Evolutionary conservation across 1,140 invertebrate species (phyloP), one percentile per base, ranked within the genome.

Genomic region (Lepidotrigona ventralis): DNA sequence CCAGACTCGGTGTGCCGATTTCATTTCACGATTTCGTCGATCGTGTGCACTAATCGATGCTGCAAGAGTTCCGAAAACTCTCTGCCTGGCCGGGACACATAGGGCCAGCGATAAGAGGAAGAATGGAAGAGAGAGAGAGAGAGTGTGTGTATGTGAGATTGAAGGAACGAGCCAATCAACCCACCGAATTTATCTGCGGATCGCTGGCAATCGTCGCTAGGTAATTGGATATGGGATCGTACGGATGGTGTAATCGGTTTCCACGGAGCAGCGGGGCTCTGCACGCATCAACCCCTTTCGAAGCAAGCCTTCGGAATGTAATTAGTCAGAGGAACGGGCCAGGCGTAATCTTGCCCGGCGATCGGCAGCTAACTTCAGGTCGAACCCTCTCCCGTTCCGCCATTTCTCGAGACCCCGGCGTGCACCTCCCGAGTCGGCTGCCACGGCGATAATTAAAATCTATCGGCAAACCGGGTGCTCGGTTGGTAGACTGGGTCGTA

Each of bases 201-300:
- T 81, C 89, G 86, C 89, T 89, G 90, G 89, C 91, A 90, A 88
- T 88, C 88, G 82, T 88, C 86, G 87, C 89, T 90, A 90, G 85
- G 88, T 92, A 92, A 93, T 92, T 92, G 90, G 92, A 92, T 92
- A 91, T 89, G 90, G 90, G 75, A 84, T 78, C 85, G 69, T 51
- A 51, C 77, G 90, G 75, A 81, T 78, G 82, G 46, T 71, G 26
- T 85, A 69, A 81, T 88, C 81, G 77, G 70, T 87, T 88, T 86
- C 80, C 82, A 19, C 56, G 54, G 26, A 23, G 12, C 73, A 81
- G 70, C 33, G 33, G 39, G n/a, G n/a, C n/a, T n/a, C 51, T 54
- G 53, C 66, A 14, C 64, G 17, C 81, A 60, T 63, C 81, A 71
- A 78, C 68, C 81, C 75, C 73, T 73, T 58, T 76, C 77, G 74